phyloP scores from a whole-genome alignment of 2,113 vertebrate species.

The Indicator indicator region DNA sequence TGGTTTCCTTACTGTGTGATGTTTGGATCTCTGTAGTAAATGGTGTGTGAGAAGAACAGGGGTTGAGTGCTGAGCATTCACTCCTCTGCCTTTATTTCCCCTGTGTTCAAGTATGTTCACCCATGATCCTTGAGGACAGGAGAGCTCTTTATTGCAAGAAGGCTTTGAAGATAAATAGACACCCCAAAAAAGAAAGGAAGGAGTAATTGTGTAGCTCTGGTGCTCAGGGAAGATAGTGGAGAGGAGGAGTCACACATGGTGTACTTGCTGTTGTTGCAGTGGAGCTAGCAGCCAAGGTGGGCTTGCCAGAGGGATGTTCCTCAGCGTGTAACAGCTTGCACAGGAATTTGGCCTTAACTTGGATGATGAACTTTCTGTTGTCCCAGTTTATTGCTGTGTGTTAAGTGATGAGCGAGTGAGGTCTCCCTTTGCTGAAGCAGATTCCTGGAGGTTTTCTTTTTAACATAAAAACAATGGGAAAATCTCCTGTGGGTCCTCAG shows the following conservation, averaged over 20 bases:
- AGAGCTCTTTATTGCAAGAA: background rate
- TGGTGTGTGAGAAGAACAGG: background rate
- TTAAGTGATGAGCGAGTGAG: background rate
- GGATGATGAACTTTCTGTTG: background rate
- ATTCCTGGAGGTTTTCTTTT: background rate
- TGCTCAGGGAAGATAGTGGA: background rate
- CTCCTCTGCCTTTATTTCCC: conserved; percentile 24
- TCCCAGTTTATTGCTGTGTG: background rate
- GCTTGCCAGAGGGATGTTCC: background rate
- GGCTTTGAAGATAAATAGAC: background rate
- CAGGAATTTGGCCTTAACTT: background rate
- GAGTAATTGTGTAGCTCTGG: fast-evolving
- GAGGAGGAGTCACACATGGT: background rate
- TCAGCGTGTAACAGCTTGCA: background rate
- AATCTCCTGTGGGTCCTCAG: background rate
- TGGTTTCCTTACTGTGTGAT: background rate
- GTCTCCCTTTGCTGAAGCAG: background rate
- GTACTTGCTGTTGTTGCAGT: background rate
- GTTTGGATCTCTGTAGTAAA: background rate
- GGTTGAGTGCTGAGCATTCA: background rate
- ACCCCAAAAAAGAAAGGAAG: background rate
- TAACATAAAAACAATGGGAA: background rate
- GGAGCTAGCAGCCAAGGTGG: background rate
- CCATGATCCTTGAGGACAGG: background rate
- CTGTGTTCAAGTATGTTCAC: background rate